Percentiles rank a stretch among this genome's conserved stretches.
These are phyloP conservation scores for Heterotilapia buettikoferi DNA, from an alignment of 2,113 vertebrate species.

Conservation along the genomic window DNA sequence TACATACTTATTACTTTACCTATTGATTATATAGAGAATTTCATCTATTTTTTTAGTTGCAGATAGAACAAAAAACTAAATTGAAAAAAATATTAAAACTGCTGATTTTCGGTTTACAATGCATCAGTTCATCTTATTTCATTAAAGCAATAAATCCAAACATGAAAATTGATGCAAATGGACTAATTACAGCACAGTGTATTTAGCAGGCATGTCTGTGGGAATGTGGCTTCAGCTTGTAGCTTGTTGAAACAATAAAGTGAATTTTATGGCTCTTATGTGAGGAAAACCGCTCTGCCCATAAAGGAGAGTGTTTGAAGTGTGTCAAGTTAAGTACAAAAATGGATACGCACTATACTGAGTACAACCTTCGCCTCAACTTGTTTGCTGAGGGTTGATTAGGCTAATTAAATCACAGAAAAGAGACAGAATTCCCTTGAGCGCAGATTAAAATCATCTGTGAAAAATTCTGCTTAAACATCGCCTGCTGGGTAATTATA, in stretches of 20 bases:
- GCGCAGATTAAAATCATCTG: slow-evolving; percentile 7
- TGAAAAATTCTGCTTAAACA: neutral
- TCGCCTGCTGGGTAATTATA: neutral
- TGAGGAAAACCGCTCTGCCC: neutral
- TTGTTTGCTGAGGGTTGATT: slow-evolving; percentile 4
- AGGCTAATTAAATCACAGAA: slow-evolving; percentile 32
- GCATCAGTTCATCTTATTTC: neutral
- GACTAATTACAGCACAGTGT: neutral
- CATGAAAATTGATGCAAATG: neutral
- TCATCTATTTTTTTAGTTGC: neutral
- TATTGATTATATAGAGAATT: neutral
- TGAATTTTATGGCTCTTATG: neutral
- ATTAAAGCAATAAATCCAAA: neutral
- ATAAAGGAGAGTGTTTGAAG: neutral
- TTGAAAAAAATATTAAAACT: fast-evolving
- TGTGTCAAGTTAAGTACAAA: neutral
- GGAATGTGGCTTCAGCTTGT: neutral
- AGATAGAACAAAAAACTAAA: neutral
- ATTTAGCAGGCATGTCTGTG: neutral
- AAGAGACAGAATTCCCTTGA: slow-evolving; percentile 11
- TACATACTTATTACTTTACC: neutral
- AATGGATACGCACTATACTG: neutral
- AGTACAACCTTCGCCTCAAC: neutral
- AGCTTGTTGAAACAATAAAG: neutral
- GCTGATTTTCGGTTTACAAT: neutral